Evolutionary conservation across 2,888 invertebrate genomes (phyloP).

Genomic region (Sipha maydis): DNA sequence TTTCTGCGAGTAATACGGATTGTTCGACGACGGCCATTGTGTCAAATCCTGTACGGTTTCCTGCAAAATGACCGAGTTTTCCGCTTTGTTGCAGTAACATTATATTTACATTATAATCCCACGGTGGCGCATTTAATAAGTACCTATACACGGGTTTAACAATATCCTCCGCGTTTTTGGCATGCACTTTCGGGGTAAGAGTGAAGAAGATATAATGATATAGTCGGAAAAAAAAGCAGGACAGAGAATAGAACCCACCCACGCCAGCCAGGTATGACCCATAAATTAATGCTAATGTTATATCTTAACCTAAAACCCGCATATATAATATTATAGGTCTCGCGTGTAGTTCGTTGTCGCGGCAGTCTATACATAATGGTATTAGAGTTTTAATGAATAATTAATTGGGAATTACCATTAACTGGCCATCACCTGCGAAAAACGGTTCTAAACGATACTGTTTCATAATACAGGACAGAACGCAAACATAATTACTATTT

Average conservation of each 20-base stretch:
- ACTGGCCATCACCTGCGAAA: constrained; percentile 6
- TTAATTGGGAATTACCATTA: neutral
- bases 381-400: neutral
- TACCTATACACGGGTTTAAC: neutral
- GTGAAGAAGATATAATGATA: neutral
- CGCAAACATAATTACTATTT: neutral
- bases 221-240: neutral
- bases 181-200: neutral
- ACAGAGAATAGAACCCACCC: neutral
- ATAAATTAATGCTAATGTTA: neutral
- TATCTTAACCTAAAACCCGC: neutral
- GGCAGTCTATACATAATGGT: neutral
- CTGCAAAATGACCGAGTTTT: neutral
- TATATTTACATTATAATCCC: neutral
- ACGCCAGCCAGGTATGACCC: neutral
- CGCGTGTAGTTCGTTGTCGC: neutral
- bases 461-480: neutral
- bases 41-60: neutral
- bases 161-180: neutral
- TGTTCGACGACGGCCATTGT: neutral
- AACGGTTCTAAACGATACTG: neutral
- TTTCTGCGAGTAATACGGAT: neutral
- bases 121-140: neutral
- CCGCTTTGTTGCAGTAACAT: neutral
- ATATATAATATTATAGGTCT: neutral